Evolutionary conservation across 2,888 invertebrate genomes (phyloP), one percentile per base, ranked within the genome.

Genomic region (Petrophora chlorosata): DNA sequence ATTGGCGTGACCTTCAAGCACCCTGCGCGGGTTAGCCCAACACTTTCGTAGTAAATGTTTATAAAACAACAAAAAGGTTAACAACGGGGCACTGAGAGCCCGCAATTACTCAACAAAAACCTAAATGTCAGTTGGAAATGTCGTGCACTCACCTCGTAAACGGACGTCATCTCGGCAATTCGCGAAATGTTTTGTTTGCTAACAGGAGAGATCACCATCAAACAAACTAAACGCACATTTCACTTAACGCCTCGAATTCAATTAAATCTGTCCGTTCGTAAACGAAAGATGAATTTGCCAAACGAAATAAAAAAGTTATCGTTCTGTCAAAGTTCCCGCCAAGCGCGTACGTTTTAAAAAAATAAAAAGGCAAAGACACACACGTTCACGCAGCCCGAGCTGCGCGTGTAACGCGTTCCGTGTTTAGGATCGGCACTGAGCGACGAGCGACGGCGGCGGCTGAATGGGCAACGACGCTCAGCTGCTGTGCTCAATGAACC

Each of bases 91-190:
- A 70, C 68, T 63, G 63, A 70, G 71, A 63, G 50, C 67, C 59
- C 65, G 74, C 73, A 76, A 78, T 80, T 85, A 79, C 79, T 65
- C 70, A 73, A 80, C 78, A 85, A 85, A 85, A 85, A 85, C 76
- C 55, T 73, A 82, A 86, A 85, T 85, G 82, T 60, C 85, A 85
- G 68, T 63, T 60, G 60, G 65, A 85, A 85, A 87, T 83, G 82
- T 80, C 85, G 82, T 74, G 73, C 86, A 85, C 89, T 89, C 80
- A 89, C 89, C 89, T 90, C 89, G 74, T 86, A 89, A 53, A 88
- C 60, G 67, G 89, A 85, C 76, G 85, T 87, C 89, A 89, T 90
- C 66, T 81, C 65, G 65, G 62, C 51, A 74, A 60, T 73, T 73
- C 65, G 63, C 68, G 63, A 61, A 61, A 65, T 70, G 73, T 78